Evolutionary conservation across 2,888 invertebrate species (phyloP).

Genomic region (Hypolimnas misippus): DNA sequence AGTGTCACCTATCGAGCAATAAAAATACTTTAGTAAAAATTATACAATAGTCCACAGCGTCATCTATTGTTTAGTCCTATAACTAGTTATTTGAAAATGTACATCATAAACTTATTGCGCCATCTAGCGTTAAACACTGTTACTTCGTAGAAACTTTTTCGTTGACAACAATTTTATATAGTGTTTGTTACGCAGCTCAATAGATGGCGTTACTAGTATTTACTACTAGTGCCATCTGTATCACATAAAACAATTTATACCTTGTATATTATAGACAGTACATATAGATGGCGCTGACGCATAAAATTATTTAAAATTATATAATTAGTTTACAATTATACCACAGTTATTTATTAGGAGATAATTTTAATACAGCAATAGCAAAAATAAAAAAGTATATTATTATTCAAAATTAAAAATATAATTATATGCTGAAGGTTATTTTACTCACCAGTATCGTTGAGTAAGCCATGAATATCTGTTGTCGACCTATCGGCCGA

Average conservation of each 20-base stretch:
- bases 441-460: constrained; percentile 83
- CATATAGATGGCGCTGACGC: neutral
- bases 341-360: no score
- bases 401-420: neutral
- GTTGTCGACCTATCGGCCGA: constrained; percentile 86
- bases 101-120: no score
- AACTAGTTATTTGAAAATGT: neutral
- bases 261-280: neutral
- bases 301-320: no score
- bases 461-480: constrained; percentile 85
- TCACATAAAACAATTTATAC: no score
- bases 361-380: no score
- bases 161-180: no score
- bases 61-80: constrained; percentile 25
- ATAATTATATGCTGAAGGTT: neutral
- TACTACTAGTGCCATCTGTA: neutral
- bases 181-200: no score
- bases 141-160: neutral
- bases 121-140: neutral
- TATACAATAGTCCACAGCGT: constrained; percentile 8
- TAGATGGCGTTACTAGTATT: neutral
- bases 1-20: neutral
- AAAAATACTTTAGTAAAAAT: neutral
- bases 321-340: no score
- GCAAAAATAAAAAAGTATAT: neutral